These are phyloP conservation scores for Selene dorsalis DNA, from an alignment of 2,797 vertebrate genomes.

Conservation along the genomic window DNA sequence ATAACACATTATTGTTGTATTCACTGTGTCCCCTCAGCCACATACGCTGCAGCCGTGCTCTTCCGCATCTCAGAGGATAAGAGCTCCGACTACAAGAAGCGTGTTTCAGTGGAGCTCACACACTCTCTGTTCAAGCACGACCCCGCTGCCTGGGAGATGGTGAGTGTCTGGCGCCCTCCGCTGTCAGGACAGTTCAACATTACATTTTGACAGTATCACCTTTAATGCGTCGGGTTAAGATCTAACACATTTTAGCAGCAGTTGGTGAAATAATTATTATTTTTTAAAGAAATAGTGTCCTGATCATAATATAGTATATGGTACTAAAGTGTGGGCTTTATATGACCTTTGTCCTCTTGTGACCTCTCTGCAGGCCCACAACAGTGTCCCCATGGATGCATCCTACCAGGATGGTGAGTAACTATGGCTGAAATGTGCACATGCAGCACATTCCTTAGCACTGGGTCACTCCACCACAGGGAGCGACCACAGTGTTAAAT, in stretches of 20 bases:
- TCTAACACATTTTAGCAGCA: background rate
- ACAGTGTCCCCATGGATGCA: slow-evolving; percentile 69
- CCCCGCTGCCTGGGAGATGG: slow-evolving; percentile 92
- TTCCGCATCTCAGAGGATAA: slow-evolving; percentile 99
- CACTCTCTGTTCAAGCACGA: slow-evolving; percentile 97
- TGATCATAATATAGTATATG: background rate
- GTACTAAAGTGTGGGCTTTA: slow-evolving; percentile 3
- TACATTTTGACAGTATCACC: background rate
- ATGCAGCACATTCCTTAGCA: slow-evolving; percentile 64
- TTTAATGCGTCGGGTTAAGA: background rate
- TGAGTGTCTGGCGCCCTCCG: slow-evolving; percentile 79
- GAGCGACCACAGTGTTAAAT: slow-evolving; percentile 17
- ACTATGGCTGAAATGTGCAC: slow-evolving; percentile 64
- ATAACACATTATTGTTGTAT: background rate
- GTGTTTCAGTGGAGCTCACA: slow-evolving; percentile 96
- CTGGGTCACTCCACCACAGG: slow-evolving; percentile 40
- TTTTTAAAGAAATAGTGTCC: too few species aligned
- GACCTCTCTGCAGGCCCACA: slow-evolving; percentile 80
- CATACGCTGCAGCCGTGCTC: slow-evolving; percentile 95
- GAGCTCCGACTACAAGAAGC: slow-evolving; percentile 93
- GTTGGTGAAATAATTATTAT: too few species aligned
- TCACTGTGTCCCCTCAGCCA: slow-evolving; percentile 82
- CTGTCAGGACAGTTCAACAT: slow-evolving; percentile 15
- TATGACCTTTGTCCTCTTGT: slow-evolving; percentile 51
- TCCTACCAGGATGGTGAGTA: slow-evolving; percentile 80